A percentile compares a stretch with the other conserved stretches of the same genome.
These are phyloP conservation scores for Hafferia zeledoni DNA, from an alignment of 2,797 vertebrate species.

Conservation along the genomic window DNA sequence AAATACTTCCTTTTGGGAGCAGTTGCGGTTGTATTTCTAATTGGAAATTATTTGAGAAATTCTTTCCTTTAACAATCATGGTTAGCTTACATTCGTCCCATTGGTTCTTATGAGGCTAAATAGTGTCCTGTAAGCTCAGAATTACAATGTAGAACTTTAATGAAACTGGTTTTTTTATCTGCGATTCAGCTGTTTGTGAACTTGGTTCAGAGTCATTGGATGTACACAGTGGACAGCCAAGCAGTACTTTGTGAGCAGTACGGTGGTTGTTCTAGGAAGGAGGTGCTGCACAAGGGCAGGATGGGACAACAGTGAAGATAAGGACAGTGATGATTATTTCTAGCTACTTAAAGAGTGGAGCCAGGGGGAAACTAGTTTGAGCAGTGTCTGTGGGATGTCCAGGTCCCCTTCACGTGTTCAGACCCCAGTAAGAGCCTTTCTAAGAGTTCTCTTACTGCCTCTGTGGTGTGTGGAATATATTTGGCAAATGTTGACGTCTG, in stretches of 20 bases:
- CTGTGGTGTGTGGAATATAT: background rate
- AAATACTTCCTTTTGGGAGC: background rate
- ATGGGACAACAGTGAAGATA: background rate
- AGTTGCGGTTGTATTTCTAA: background rate
- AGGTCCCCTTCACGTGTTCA: background rate
- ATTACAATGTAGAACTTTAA: background rate
- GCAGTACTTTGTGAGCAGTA: background rate
- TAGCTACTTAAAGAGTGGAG: background rate
- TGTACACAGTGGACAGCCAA: background rate
- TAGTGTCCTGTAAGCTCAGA: background rate
- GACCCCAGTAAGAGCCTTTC: background rate
- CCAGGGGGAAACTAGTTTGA: background rate
- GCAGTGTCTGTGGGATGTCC: background rate
- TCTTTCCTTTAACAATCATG: background rate
- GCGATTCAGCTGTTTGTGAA: background rate
- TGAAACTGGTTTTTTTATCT: background rate
- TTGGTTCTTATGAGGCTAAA: background rate
- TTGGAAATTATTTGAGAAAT: accelerated
- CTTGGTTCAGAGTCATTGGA: background rate
- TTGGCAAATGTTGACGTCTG: background rate
- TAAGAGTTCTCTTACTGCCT: background rate
- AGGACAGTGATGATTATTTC: background rate
- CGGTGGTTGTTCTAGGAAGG: background rate
- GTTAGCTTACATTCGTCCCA: background rate
- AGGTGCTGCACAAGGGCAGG: no score